These are phyloP conservation scores for Onychomys torridus DNA, from an alignment of 2,797 vertebrate species.

Conservation along the genomic window DNA sequence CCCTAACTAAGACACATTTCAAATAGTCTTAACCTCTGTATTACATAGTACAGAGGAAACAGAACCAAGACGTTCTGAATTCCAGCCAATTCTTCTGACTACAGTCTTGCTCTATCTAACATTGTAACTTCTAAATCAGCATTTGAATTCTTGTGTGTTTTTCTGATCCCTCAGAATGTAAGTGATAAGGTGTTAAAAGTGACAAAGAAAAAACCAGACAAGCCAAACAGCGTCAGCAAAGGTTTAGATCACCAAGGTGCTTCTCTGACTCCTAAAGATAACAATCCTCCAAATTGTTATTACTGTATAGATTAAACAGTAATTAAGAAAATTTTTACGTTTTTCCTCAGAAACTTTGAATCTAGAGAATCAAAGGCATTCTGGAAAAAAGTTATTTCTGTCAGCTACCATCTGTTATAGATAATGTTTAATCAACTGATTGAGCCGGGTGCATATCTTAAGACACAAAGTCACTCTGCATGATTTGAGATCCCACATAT, in stretches of 20 bases:
- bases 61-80: neutral
- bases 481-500: slow-evolving; percentile 66
- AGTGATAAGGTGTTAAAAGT: neutral
- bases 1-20: neutral
- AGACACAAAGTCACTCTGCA: slow-evolving; percentile 65
- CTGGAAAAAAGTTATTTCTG: slow-evolving; percentile 52
- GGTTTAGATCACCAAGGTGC: neutral
- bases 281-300: neutral
- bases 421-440: slow-evolving; percentile 73
- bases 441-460: slow-evolving; percentile 56
- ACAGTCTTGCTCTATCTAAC: neutral
- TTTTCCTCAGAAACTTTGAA: slow-evolving; percentile 66
- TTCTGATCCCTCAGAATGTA: neutral
- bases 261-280: slow-evolving; percentile 14
- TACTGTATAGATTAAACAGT: neutral
- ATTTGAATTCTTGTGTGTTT: neutral
- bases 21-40: neutral
- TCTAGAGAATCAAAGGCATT: slow-evolving; percentile 51
- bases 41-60: neutral
- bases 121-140: neutral
- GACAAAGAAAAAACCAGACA: neutral
- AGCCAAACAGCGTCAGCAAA: neutral
- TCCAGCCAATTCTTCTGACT: neutral
- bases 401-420: slow-evolving; percentile 62
- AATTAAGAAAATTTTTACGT: slow-evolving; percentile 52